Evolutionary conservation across 2,888 invertebrate species (phyloP), one percentile per base, ranked within the genome.

Genomic region (Dryomyza anilis): DNA sequence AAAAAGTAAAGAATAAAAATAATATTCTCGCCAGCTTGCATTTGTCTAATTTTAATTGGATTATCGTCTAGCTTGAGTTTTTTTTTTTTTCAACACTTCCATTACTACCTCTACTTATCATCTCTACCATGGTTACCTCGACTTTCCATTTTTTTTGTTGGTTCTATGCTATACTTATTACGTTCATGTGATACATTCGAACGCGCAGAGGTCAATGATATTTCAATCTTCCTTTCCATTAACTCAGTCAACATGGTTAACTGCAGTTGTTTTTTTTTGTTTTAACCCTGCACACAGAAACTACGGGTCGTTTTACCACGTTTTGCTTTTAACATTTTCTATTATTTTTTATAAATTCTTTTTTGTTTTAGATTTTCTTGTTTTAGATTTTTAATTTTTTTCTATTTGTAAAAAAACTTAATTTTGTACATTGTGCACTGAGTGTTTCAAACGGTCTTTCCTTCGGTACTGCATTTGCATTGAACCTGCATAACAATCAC

Each of bases 401-500:
- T n/a, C n/a, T n/a, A n/a, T n/a, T n/a, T n/a, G n/a, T n/a, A n/a
- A n/a, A n/a, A n/a, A n/a, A n/a, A n/a, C n/a, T n/a, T n/a, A n/a
- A n/a, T n/a, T n/a, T n/a, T n/a, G n/a, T n/a, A n/a, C n/a, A n/a
- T n/a, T n/a, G n/a, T n/a, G n/a, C n/a, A n/a, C n/a, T n/a, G n/a
- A n/a, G n/a, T n/a, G n/a, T n/a, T n/a, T n/a, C n/a, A n/a, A n/a
- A n/a, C n/a, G n/a, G n/a, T n/a, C n/a, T n/a, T n/a, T n/a, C n/a
- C n/a, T n/a, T n/a, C n/a, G n/a, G n/a, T n/a, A n/a, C n/a, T 61
- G 21, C 52, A 53, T 52, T 61, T 61, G 63, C 63, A 63, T 63
- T 63, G 63, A 63, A 63, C 63, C 63, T 55, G 63, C 63, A 63
- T 63, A 63, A 63, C 63, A 63, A 63, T 63, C 46, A 30, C 16